phyloP scores from a whole-genome alignment of 2,888 invertebrate genomes.

The Brenthis hecate region DNA sequence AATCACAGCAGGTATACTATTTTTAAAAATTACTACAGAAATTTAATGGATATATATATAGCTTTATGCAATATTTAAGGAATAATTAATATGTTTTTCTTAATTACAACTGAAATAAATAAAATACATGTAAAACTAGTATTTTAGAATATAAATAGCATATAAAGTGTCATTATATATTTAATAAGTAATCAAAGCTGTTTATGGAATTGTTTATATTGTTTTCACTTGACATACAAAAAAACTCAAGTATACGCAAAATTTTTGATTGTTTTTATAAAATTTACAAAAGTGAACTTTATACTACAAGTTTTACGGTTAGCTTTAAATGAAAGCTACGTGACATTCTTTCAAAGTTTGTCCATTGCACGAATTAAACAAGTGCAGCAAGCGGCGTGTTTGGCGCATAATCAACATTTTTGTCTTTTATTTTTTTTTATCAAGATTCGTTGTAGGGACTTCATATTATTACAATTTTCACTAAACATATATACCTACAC shows the following conservation, averaged over 20 bases:
- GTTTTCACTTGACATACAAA: too few species aligned
- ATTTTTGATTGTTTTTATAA: slow-evolving; percentile 1
- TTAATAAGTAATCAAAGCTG: too few species aligned
- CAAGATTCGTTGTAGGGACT: slow-evolving; percentile 19
- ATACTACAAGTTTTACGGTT: slow-evolving; percentile 6
- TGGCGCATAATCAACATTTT: slow-evolving; percentile 62
- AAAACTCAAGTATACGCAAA: not conserved
- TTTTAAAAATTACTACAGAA: not conserved
- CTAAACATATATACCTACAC: too few species aligned
- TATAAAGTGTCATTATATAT: too few species aligned
- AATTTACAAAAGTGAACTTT: slow-evolving; percentile 10
- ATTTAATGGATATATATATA: not conserved
- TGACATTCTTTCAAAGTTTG: slow-evolving; percentile 49
- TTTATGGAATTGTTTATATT: too few species aligned
- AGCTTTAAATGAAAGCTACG: slow-evolving; percentile 38
- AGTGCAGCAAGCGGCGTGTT: slow-evolving; percentile 61
- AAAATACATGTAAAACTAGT: not conserved
- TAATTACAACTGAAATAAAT: not conserved
- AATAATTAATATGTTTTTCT: too few species aligned
- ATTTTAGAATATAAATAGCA: too few species aligned
- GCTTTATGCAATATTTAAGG: not conserved
- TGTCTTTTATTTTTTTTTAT: slow-evolving; percentile 71
- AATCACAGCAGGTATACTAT: not conserved
- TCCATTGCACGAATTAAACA: slow-evolving; percentile 68
- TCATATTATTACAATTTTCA: too few species aligned